Evolutionary conservation across 2,888 invertebrate genomes (phyloP).

Genomic region (Dastarcus helophoroides): DNA sequence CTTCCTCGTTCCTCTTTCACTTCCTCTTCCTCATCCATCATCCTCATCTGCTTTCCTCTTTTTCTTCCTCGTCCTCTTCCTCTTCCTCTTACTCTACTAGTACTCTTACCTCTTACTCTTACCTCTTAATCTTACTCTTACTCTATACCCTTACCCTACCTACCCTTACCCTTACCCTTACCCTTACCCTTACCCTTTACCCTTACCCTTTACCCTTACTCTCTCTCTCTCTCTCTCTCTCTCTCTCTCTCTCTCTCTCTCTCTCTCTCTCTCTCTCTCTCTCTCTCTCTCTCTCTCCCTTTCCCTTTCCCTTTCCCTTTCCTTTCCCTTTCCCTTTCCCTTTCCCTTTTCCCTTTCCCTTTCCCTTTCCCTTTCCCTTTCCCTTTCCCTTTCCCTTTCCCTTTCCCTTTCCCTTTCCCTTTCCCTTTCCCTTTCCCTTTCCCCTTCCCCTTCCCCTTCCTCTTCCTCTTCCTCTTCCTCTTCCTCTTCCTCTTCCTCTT

Average conservation of each 20-base stretch:
- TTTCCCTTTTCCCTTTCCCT: neutral
- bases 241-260: neutral
- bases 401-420: neutral
- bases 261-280: neutral
- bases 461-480: neutral
- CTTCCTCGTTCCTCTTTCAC: neutral
- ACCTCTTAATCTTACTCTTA: neutral
- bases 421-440: neutral
- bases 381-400: neutral
- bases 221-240: neutral
- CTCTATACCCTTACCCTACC: neutral
- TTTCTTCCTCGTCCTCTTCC: neutral
- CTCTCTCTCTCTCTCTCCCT: neutral
- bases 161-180: too few relatives aligned
- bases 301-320: neutral
- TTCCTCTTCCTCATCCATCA: neutral
- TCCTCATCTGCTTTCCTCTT: neutral
- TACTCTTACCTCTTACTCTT: neutral
- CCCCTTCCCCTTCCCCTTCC: neutral
- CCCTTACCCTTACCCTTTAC: too few relatives aligned
- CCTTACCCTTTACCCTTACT: neutral
- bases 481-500: neutral
- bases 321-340: neutral
- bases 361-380: neutral
- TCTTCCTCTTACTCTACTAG: neutral